Conservation (phyloP, 1,140 invertebrate species). For the Drosophila sulfurigaster region DNA sequence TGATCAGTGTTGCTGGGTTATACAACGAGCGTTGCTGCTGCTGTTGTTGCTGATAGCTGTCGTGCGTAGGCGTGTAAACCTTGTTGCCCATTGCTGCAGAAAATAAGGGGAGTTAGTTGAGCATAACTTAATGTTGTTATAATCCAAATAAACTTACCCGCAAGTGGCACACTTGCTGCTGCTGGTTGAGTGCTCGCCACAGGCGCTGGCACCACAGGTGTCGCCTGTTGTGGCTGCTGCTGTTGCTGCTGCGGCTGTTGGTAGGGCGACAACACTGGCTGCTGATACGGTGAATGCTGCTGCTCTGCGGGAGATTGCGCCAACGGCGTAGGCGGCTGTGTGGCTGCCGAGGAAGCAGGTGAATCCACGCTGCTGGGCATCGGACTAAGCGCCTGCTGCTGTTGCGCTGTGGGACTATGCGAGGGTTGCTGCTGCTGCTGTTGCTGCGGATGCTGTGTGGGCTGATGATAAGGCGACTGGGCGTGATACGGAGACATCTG, state of each 20-base stretch:
- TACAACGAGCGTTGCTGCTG: constrained; percentile 63
- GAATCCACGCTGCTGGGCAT: constrained; percentile 75
- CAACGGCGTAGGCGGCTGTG: constrained; percentile 72
- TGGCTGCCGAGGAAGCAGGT: constrained; percentile 76
- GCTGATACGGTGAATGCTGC: constrained; percentile 82
- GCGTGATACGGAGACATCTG: constrained; percentile 83
- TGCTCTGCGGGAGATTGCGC: constrained; percentile 75
- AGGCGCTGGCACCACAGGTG: constrained; percentile 59
- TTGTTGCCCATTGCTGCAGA: constrained; percentile 53
- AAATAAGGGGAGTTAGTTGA: not conserved
- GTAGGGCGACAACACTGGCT: constrained; percentile 75
- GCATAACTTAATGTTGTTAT: not conserved
- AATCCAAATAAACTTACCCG: constrained; percentile 36
- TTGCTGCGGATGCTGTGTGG: constrained; percentile 41
- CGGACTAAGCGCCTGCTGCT: constrained; percentile 72
- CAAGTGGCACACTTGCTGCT: constrained; percentile 29
- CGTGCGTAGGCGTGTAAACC: too few species aligned
- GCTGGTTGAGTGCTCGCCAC: constrained; percentile 28
- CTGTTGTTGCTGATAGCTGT: constrained; percentile 40
- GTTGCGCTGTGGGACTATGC: constrained; percentile 64
- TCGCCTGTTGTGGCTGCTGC: constrained; percentile 56
- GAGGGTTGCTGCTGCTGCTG: constrained; percentile 52
- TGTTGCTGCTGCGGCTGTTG: constrained; percentile 70
- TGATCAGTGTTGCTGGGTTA: constrained; percentile 68
- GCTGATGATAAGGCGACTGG: constrained; percentile 85